These are phyloP conservation scores for Microcebus lehilahytsara DNA, from an alignment of 2,113 vertebrate species.

Conservation along the genomic window DNA sequence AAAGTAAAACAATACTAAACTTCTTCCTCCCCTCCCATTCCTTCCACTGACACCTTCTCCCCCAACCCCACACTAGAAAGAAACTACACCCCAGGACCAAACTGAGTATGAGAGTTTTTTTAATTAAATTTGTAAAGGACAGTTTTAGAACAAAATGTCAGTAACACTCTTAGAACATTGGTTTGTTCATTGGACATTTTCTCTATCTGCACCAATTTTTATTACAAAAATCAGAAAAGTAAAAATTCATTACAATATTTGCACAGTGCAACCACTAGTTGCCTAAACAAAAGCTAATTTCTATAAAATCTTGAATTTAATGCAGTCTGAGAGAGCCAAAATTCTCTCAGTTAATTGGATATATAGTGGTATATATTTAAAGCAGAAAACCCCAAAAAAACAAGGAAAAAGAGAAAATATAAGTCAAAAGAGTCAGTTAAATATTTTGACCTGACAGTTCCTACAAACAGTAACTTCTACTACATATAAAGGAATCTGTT, in stretches of 20 bases:
- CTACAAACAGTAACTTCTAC: slow-evolving; percentile 74
- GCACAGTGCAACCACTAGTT: slow-evolving; percentile 76
- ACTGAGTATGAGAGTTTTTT: slow-evolving; percentile 20
- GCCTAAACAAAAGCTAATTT: slow-evolving; percentile 76
- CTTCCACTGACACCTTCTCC: fast-evolving
- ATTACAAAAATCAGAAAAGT: slow-evolving; percentile 82
- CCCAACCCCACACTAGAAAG: background rate
- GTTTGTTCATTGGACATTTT: slow-evolving; percentile 69
- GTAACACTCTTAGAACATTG: slow-evolving; percentile 52
- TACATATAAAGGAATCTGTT: slow-evolving; percentile 74
- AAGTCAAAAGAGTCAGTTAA: slow-evolving; percentile 76
- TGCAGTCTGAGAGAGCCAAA: slow-evolving; percentile 74
- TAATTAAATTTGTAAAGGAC: slow-evolving; percentile 80
- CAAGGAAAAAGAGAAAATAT: background rate
- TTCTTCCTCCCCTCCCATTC: background rate
- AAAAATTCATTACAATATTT: slow-evolving; percentile 80
- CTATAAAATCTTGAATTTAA: slow-evolving; percentile 83
- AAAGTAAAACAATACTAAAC: background rate
- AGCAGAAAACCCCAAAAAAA: slow-evolving; percentile 70
- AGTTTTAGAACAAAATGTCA: slow-evolving; percentile 81
- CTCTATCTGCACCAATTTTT: slow-evolving; percentile 74
- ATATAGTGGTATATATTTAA: slow-evolving; percentile 77
- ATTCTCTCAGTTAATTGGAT: slow-evolving; percentile 53
- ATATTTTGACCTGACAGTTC: slow-evolving; percentile 73
- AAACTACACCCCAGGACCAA: background rate